These are phyloP conservation scores for Chascanopsetta lugubris DNA, from an alignment of 2,113 vertebrate species.

Conservation along the genomic window DNA sequence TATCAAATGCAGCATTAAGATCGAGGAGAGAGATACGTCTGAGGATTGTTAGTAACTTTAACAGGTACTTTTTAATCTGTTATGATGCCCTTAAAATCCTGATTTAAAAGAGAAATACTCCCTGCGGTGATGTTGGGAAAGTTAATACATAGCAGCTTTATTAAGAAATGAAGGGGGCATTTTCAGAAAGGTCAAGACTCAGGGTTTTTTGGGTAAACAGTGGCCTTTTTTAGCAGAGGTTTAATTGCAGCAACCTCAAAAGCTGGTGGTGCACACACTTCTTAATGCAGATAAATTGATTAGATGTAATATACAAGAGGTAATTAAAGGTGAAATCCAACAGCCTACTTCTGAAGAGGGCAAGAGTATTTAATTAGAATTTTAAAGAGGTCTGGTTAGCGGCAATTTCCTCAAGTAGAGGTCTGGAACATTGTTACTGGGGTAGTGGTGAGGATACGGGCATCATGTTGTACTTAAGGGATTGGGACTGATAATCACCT, in stretches of 20 bases:
- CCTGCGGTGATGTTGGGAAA: not conserved
- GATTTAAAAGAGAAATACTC: not conserved
- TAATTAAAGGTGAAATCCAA: conserved; percentile 17
- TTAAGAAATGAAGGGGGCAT: not conserved
- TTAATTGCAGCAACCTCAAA: conserved; percentile 1
- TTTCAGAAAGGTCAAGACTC: not conserved
- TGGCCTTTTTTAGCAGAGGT: not conserved
- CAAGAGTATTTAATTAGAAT: not conserved
- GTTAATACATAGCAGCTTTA: not conserved
- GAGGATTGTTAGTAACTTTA: not conserved
- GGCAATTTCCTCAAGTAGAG: not conserved
- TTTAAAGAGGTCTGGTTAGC: conserved; percentile 6
- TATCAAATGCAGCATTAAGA: not conserved
- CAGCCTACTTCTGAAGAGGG: not conserved
- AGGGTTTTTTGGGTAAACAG: not conserved
- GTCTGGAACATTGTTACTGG: not conserved
- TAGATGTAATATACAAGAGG: conserved; percentile 8
- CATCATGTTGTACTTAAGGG: not conserved
- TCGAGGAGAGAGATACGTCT: not conserved
- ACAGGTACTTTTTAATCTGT: too few relatives aligned
- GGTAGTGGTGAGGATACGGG: not conserved
- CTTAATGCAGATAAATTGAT: conserved; percentile 9
- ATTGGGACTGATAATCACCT: not conserved
- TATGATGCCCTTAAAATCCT: not conserved
- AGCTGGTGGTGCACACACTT: not conserved